Conservation (phyloP, 2,888 invertebrate species). For the Stomorhina lunata region DNA sequence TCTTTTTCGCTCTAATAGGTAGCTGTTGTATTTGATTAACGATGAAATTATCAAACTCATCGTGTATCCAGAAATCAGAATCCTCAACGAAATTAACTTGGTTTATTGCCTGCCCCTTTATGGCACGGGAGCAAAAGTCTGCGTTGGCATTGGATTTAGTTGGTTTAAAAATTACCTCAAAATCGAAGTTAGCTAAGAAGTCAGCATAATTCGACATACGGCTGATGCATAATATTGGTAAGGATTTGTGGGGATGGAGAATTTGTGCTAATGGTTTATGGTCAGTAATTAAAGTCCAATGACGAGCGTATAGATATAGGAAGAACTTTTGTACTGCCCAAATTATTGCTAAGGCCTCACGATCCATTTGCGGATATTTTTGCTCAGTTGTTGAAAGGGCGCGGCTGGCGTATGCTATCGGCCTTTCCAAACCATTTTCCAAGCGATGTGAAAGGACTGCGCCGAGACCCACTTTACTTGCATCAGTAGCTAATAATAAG, state of each 20-base stretch:
- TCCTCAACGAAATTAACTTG: neutral
- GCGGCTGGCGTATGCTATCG: too few relatives aligned
- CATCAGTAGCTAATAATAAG: constrained; percentile 4
- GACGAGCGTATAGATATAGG: too few relatives aligned
- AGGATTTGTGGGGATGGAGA: neutral
- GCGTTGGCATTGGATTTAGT: constrained; percentile 16
- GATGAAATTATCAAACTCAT: neutral
- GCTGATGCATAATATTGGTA: too few relatives aligned
- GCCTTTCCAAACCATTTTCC: too few relatives aligned
- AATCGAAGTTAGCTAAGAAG: neutral
- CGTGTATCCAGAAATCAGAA: neutral
- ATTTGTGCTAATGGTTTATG: neutral
- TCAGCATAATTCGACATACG: neutral
- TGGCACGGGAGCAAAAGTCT: neutral
- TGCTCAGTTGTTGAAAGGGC: too few relatives aligned
- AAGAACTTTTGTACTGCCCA: too few relatives aligned
- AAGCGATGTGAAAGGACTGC: too few relatives aligned
- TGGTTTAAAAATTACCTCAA: neutral
- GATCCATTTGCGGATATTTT: too few relatives aligned
- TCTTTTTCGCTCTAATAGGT: neutral
- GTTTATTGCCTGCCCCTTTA: neutral
- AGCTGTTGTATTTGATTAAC: neutral
- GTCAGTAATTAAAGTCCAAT: constrained; percentile 1
- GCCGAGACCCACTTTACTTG: too few relatives aligned
- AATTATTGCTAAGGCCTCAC: too few relatives aligned